Evolutionary conservation across 2,888 invertebrate genomes (phyloP).

Genomic region (Scaeva pyrastri): DNA sequence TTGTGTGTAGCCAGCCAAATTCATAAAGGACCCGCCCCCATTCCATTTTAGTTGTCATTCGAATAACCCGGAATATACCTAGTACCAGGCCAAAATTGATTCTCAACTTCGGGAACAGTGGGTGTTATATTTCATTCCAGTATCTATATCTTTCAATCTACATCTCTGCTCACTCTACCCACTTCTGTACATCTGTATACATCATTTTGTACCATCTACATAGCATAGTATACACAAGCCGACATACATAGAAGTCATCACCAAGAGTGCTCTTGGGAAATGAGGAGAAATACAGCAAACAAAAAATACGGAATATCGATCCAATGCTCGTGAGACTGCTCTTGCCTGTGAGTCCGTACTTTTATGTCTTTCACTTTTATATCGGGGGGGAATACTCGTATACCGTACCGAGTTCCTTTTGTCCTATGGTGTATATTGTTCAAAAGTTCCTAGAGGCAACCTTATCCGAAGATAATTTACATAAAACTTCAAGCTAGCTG

Average conservation of each 20-base stretch:
- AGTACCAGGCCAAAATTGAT: slow-evolving; percentile 72
- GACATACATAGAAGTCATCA: slow-evolving; percentile 38
- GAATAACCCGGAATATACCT: slow-evolving; percentile 49
- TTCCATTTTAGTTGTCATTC: slow-evolving; percentile 42
- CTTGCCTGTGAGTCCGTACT: slow-evolving; percentile 42
- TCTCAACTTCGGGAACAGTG: slow-evolving; percentile 64
- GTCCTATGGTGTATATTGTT: neutral
- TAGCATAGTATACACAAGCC: slow-evolving; percentile 29
- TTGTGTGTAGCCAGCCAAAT: slow-evolving; percentile 52
- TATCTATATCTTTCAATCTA: slow-evolving; percentile 40
- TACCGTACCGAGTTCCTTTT: too few species aligned
- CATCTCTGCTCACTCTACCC: slow-evolving; percentile 32
- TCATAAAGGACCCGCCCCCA: slow-evolving; percentile 28
- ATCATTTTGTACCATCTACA: slow-evolving; percentile 6
- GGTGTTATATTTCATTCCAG: slow-evolving; percentile 57
- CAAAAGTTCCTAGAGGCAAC: slow-evolving; percentile 7
- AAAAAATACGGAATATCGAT: slow-evolving; percentile 63
- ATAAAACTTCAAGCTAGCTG: slow-evolving; percentile 14
- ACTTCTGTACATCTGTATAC: neutral
- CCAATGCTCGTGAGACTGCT: slow-evolving; percentile 63
- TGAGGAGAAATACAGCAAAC: slow-evolving; percentile 25
- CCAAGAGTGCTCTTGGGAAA: slow-evolving; percentile 34
- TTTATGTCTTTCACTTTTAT: slow-evolving; percentile 24
- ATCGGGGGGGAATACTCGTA: too few species aligned
- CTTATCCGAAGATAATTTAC: slow-evolving; percentile 1